A percentile compares a stretch with the other conserved stretches of the same genome.
phyloP scores from a whole-genome alignment of 2,888 invertebrate genomes.

The Chironomus riparius region DNA sequence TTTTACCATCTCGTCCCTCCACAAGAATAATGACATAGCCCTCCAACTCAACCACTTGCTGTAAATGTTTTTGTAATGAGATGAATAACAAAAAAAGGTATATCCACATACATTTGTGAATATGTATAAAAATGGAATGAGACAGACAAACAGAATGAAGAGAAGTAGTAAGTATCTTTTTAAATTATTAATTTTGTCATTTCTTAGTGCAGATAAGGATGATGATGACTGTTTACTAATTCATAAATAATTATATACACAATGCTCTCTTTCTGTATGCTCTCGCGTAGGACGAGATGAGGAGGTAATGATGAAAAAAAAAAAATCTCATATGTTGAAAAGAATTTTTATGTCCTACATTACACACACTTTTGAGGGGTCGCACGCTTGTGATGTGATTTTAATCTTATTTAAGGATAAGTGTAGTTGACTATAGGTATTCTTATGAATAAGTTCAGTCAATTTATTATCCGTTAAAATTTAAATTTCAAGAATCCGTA shows the following conservation, averaged over 20 bases:
- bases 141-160: neutral
- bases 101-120: neutral
- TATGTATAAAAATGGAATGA: neutral
- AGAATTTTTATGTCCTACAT: too few species aligned
- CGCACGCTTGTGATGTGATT: too few species aligned
- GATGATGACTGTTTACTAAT: conserved; percentile 10
- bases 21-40: conserved; percentile 92
- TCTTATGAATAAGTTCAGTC: too few species aligned
- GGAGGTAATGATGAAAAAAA: neutral
- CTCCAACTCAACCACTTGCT: conserved; percentile 74
- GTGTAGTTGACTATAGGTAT: too few species aligned
- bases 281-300: neutral
- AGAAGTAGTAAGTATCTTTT: neutral
- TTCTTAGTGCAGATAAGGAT: neutral
- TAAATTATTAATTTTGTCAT: conserved; percentile 13
- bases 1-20: conserved; percentile 88
- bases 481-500: too few species aligned
- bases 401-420: too few species aligned
- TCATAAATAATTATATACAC: conserved; percentile 5
- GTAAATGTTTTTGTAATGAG: conserved; percentile 27
- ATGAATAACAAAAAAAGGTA: neutral
- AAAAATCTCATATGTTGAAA: too few species aligned
- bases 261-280: too few species aligned
- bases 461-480: too few species aligned
- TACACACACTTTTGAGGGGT: too few species aligned